A percentile compares a stretch with the other conserved stretches of the same genome.
phyloP scores from a whole-genome alignment of 2,797 vertebrate genomes.

The Alauda arvensis region DNA sequence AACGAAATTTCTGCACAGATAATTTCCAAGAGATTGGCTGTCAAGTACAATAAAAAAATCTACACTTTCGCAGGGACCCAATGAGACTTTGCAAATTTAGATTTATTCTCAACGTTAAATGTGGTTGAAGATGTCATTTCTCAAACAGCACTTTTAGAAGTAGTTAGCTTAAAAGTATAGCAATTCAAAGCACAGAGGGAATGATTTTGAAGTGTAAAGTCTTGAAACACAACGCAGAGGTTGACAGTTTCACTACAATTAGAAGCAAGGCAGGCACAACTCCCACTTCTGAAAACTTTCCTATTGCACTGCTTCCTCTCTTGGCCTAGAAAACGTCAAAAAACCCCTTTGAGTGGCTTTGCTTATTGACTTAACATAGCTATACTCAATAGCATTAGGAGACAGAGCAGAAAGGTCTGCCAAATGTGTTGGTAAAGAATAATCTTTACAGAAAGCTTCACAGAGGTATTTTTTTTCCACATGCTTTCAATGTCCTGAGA shows the following conservation, averaged over 20 bases:
- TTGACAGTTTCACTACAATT: constrained; percentile 71
- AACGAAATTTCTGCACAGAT: constrained; percentile 68
- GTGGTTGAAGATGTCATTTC: constrained; percentile 72
- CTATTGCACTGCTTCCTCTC: constrained; percentile 33
- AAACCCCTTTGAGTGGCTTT: neutral
- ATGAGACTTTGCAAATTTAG: constrained; percentile 67
- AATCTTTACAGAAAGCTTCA: constrained; percentile 21
- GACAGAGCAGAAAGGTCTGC: constrained; percentile 10
- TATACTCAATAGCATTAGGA: constrained; percentile 11
- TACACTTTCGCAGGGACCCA: constrained; percentile 49
- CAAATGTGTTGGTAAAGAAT: constrained; percentile 22
- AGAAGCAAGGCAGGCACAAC: constrained; percentile 52
- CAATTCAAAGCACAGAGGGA: constrained; percentile 67
- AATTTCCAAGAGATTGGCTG: constrained; percentile 67
- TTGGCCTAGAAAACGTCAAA: constrained; percentile 42
- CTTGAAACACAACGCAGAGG: constrained; percentile 58
- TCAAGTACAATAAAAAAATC: constrained; percentile 43
- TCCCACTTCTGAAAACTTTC: constrained; percentile 62
- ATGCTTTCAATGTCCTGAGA: constrained; percentile 32
- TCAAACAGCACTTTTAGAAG: constrained; percentile 73
- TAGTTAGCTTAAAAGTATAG: constrained; percentile 73
- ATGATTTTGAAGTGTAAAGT: constrained; percentile 72
- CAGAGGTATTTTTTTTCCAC: neutral
- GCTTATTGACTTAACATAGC: constrained; percentile 29
- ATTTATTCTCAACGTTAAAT: constrained; percentile 63